phyloP scores from a whole-genome alignment of 2,888 invertebrate species.

The Seira ritae region DNA sequence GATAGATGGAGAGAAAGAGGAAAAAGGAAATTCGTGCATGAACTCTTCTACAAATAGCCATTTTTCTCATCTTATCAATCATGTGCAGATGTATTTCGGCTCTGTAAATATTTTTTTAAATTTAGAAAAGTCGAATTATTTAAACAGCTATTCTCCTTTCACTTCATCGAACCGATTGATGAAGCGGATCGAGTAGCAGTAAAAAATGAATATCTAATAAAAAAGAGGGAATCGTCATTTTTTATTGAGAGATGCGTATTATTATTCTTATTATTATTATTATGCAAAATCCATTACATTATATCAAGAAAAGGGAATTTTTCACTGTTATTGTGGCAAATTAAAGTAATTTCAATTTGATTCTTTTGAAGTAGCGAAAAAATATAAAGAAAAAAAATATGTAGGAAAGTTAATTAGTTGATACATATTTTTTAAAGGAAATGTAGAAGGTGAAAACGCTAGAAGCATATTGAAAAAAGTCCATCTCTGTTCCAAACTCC shows the following conservation, averaged over 20 bases:
- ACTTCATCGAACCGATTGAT: conserved; percentile 60
- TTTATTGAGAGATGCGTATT: not conserved
- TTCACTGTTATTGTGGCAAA: too few species aligned
- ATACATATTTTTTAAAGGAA: conserved; percentile 73
- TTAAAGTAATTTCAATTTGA: too few species aligned
- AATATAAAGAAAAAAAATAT: conserved; percentile 47
- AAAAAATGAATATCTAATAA: conserved; percentile 19
- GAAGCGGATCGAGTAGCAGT: conserved; percentile 43
- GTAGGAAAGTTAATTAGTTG: conserved; percentile 72
- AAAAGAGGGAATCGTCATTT: not conserved
- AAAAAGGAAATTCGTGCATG: conserved; percentile 61
- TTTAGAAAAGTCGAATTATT: conserved; percentile 73
- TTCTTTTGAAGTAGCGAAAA: conserved; percentile 56
- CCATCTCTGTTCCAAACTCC: too few species aligned
- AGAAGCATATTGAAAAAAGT: conserved; percentile 29
- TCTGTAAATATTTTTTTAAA: conserved; percentile 73
- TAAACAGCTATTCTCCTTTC: conserved; percentile 61
- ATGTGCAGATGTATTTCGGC: conserved; percentile 74
- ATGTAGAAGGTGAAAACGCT: conserved; percentile 17
- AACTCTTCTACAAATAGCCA: conserved; percentile 74
- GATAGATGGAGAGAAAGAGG: conserved; percentile 21
- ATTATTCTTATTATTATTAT: conserved; percentile 12
- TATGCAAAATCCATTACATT: conserved; percentile 12
- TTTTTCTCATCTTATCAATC: conserved; percentile 75
- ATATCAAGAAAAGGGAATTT: not conserved